These are phyloP conservation scores for Isoperla grammatica DNA, from an alignment of 2,888 invertebrate species.

Conservation along the genomic window DNA sequence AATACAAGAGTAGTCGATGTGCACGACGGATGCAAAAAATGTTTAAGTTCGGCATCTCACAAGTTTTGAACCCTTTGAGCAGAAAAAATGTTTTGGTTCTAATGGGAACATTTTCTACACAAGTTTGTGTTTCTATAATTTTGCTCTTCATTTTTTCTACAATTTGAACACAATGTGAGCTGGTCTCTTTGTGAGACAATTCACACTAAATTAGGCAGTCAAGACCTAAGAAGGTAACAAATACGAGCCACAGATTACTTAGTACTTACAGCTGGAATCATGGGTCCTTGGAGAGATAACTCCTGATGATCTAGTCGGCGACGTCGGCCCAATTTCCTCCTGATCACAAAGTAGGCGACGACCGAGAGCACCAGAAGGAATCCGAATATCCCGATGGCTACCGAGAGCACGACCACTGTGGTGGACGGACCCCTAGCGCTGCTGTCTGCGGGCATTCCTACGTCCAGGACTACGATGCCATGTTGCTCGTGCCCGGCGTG, in stretches of 20 bases:
- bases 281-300: constrained; percentile 70
- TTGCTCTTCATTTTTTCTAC: too few species aligned
- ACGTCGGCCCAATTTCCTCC: constrained; percentile 43
- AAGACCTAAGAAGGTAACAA: neutral
- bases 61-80: too few species aligned
- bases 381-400: constrained; percentile 67
- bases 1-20: too few species aligned
- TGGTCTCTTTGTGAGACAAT: too few species aligned
- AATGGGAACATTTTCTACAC: too few species aligned
- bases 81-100: too few species aligned
- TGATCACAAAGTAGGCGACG: constrained; percentile 56
- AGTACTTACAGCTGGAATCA: constrained; percentile 63
- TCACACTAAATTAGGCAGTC: too few species aligned
- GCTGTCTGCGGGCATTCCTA: neutral
- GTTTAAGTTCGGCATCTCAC: too few species aligned
- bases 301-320: constrained; percentile 57
- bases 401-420: constrained; percentile 42
- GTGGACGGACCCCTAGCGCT: neutral
- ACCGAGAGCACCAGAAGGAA: constrained; percentile 58
- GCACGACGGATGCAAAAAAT: too few species aligned
- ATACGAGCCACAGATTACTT: neutral
- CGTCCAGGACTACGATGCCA: constrained; percentile 49
- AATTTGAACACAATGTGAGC: too few species aligned
- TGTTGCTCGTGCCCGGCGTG: constrained; percentile 48
- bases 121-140: too few species aligned